These are phyloP conservation scores for Dendrolimus pini DNA, from an alignment of 2,888 invertebrate species.

Conservation along the genomic window DNA sequence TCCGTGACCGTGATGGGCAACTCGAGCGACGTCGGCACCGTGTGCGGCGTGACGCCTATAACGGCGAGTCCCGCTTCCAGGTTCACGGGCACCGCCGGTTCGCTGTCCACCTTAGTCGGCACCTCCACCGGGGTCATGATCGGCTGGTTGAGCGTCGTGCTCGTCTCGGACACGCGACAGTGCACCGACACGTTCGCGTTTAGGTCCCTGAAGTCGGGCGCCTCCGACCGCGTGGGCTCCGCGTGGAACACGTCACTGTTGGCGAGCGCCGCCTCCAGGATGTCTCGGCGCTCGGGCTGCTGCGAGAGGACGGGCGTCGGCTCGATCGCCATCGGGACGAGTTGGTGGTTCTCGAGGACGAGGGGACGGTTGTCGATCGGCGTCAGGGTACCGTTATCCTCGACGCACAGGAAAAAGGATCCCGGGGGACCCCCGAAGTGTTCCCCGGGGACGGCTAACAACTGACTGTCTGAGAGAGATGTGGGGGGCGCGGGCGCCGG, in stretches of 20 bases:
- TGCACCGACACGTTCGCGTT: slow-evolving; percentile 73
- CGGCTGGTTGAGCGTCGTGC: slow-evolving; percentile 84
- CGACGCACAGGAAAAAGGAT: slow-evolving; percentile 84
- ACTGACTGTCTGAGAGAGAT: slow-evolving; percentile 77
- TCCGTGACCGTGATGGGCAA: slow-evolving; percentile 86
- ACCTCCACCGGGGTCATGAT: slow-evolving; percentile 90
- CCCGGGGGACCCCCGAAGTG: slow-evolving; percentile 84
- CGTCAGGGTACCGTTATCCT: slow-evolving; percentile 82
- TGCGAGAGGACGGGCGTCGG: slow-evolving; percentile 36
- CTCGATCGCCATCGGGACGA: slow-evolving; percentile 59
- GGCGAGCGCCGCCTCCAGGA: slow-evolving; percentile 85
- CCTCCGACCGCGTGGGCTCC: slow-evolving; percentile 68
- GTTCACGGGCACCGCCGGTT: slow-evolving; percentile 42
- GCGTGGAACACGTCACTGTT: slow-evolving; percentile 84
- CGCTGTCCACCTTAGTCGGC: slow-evolving; percentile 70
- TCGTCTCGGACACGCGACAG: slow-evolving; percentile 84
- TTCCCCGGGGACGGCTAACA: slow-evolving; percentile 84
- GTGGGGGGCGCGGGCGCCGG: slow-evolving; percentile 26
- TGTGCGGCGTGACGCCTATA: slow-evolving; percentile 73
- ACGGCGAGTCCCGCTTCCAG: slow-evolving; percentile 77
- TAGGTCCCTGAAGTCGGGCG: slow-evolving; percentile 78
- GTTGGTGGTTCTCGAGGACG: slow-evolving; percentile 66
- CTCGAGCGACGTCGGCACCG: slow-evolving; percentile 82
- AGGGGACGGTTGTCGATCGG: slow-evolving; percentile 84
- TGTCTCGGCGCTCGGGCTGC: slow-evolving; percentile 78